These are phyloP conservation scores for Blastomussa wellsi DNA, from an alignment of 92 coral and sea anemone genomes.

Conservation along the genomic window DNA sequence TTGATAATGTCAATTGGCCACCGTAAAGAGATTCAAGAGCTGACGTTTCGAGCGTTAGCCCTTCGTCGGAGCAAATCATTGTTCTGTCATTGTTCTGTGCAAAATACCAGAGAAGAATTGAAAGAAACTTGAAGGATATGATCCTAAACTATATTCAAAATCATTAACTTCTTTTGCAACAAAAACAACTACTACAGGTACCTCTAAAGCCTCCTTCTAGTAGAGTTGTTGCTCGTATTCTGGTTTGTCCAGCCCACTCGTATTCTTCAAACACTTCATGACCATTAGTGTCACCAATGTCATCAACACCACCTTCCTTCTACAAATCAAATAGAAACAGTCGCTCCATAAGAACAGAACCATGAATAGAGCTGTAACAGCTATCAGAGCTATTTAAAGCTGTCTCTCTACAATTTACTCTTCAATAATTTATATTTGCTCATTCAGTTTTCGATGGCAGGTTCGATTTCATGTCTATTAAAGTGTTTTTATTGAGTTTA, in stretches of 20 bases:
- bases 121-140: neutral
- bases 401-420: too few relatives aligned
- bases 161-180: neutral
- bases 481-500: too few relatives aligned
- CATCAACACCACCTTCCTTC: conserved; percentile 55
- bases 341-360: neutral
- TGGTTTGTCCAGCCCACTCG: conserved; percentile 94
- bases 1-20: too few relatives aligned
- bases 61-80: neutral
- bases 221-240: conserved; percentile 84
- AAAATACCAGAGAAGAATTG: neutral
- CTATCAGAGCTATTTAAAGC: neutral
- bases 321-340: neutral
- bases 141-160: neutral
- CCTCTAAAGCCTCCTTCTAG: conserved; percentile 89
- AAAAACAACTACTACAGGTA: neutral
- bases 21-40: too few relatives aligned
- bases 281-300: conserved; percentile 50
- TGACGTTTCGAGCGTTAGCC: too few relatives aligned
- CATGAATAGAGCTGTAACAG: neutral
- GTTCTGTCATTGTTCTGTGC: neutral
- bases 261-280: conserved; percentile 71
- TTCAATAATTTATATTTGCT: too few relatives aligned
- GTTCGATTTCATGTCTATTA: too few relatives aligned
- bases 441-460: too few relatives aligned